Evolutionary conservation across 2,888 invertebrate species (phyloP).

Genomic region (Marasmarcha lunaedactyla): DNA sequence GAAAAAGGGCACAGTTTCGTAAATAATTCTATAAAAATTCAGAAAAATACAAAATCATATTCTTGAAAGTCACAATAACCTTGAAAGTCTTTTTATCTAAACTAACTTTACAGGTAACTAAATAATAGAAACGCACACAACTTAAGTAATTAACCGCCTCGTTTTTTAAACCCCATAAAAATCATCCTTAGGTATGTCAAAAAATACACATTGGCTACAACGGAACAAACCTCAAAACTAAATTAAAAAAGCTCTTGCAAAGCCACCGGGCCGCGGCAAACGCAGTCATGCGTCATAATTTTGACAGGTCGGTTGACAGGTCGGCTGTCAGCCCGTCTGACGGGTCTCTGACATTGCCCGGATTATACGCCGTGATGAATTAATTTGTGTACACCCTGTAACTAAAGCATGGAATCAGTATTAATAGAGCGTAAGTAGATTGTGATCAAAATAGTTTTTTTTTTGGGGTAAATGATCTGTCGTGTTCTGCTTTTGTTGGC

Average conservation of each 20-base stretch:
- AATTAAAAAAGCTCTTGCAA: constrained; percentile 25
- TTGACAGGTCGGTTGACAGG: constrained; percentile 57
- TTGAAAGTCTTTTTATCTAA: not conserved
- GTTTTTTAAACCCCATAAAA: no score
- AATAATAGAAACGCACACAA: no score
- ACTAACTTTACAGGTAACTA: not conserved
- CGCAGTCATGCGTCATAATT: constrained; percentile 60
- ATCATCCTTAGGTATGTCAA: no score
- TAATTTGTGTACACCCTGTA: constrained; percentile 38
- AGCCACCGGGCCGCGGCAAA: constrained; percentile 38
- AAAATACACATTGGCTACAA: not conserved
- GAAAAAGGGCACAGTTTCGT: no score
- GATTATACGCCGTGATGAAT: constrained; percentile 61
- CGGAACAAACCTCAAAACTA: not conserved
- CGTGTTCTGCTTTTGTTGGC: not conserved
- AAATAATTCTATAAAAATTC: not conserved
- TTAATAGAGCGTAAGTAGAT: constrained; percentile 28
- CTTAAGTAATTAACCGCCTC: no score
- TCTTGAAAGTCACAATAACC: not conserved
- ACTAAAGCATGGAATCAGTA: constrained; percentile 31
- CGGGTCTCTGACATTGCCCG: constrained; percentile 39
- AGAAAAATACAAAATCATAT: no score
- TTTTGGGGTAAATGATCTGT: not conserved
- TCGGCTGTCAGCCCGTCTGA: constrained; percentile 44
- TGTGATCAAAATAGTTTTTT: constrained; percentile 25